Evolutionary conservation across 2,797 vertebrate species (phyloP), one percentile per base, ranked within the genome.

Genomic region (Channa striata): DNA sequence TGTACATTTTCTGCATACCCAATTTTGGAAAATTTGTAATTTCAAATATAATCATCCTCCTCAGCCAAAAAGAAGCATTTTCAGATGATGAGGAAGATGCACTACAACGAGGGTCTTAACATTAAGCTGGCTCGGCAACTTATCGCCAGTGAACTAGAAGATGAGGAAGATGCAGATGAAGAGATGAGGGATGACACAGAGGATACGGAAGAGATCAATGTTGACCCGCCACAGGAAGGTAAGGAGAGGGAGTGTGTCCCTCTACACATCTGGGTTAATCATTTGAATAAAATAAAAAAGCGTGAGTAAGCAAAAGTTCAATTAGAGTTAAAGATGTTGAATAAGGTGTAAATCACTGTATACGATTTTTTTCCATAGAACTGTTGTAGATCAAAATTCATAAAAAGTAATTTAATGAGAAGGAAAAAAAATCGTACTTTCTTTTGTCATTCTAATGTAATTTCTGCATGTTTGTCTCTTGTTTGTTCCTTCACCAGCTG

Each of bases 11-110:
- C 11, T 30, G 10, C 25, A 30, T 21, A 33, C 6, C 30, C n/a
- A 2, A 16, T 46, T 68, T 59, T 34, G 6, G 8, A 17, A 43
- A 36, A 20, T 69, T 46, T 64, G 5, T 11, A 0, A 47, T 68
- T 70, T 36, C 10, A 63, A 48, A 46, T 8, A 30, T 5, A 19
- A 4, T 54, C 4, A 51, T 42, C 7, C n/a, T 43, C 11, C 58
- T 14, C 77, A 99, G 97, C 95, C 88, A 99, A 97, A 85, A 99
- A 95, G 90, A 94, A 94, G 53, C 95, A 98, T 81, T 99, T 99
- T 87, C 95, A 97, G 91, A 98, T 97, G 97, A 97, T 97, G 95
- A 96, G 98, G 80, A 99, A 97, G 83, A 96, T 97, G 94, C 98
- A 99, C 81, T 99, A 99, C 87, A 98, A 99, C 9, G 98, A 99